phyloP scores from a whole-genome alignment of 2,113 vertebrate species.

The Procavia capensis region DNA sequence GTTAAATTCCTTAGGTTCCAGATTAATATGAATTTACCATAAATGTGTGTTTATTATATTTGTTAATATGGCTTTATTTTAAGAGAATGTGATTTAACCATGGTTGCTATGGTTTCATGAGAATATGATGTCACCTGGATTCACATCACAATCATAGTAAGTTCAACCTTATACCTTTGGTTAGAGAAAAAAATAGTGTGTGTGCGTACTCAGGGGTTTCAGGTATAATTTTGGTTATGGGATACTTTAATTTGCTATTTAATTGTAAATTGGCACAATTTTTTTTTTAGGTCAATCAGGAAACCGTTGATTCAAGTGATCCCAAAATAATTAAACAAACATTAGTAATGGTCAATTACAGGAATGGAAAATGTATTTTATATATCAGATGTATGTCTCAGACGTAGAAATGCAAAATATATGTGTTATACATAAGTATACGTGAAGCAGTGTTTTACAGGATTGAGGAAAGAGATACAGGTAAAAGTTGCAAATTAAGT shows the following conservation, averaged over 20 bases:
- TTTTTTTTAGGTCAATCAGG: not conserved
- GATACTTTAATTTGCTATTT: slow-evolving; percentile 10
- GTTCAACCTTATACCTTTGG: not conserved
- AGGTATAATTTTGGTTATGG: slow-evolving; percentile 1
- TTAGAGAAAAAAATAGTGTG: not conserved
- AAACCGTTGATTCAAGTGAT: not conserved
- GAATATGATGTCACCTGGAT: not conserved
- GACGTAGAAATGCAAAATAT: not conserved
- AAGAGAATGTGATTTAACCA: not conserved
- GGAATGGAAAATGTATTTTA: not conserved
- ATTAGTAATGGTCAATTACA: not conserved
- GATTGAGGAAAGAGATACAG: not conserved
- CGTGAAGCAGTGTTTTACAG: not conserved
- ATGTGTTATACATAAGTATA: not conserved
- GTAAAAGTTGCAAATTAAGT: not conserved
- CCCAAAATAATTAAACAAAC: not conserved
- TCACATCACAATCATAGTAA: not conserved
- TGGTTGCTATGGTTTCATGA: not conserved
- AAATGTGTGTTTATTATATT: not conserved
- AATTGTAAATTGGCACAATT: not conserved
- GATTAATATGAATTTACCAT: not conserved
- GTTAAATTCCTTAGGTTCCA: not conserved
- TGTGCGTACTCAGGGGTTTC: not conserved
- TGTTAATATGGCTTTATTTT: not conserved
- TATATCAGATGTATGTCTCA: not conserved